Evolutionary conservation across 2,113 vertebrate genomes (phyloP), one percentile per base, ranked within the genome.

Genomic region (Thymallus thymallus): DNA sequence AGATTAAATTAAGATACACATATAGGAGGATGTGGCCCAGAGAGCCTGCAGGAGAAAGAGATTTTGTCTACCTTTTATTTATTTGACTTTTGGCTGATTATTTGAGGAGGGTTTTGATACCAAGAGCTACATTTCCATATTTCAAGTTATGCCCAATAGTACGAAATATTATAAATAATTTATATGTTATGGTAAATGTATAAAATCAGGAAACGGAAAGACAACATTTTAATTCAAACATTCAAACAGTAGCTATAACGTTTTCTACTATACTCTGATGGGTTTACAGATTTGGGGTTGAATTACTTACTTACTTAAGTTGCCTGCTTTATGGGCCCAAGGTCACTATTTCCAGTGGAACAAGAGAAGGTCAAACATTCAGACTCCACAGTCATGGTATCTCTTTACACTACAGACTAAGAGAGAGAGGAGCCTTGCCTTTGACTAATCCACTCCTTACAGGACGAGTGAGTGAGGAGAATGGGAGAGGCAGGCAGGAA

Each of bases 1-100:
- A 92, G 88, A 94, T 91, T 91, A 87, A 90, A 94, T 92, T 92
- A 93, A 92, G 91, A 94, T 93, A 86, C 89, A 87, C 87, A 90
- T 86, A 90, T 82, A 84, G 83, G 71, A 82, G 84, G 84, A 88
- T 41, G 67, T 84, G 22, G 78, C 81, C 82, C 76, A 79, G 83
- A 78, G 82, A 86, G 83, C 83, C 85, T 69, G 85, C 74, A 82
- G 81, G 79, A 84, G 72, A 88, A 80, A 88, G 76, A 89, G 86
- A 91, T 88, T 87, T 84, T 89, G 89, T 90, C 88, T 82, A 77
- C 23, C 24, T 30, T 74, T 86, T 89, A 91, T 91, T 90, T 91
- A 87, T 90, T 89, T 79, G 32, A 81, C 83, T 84, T 89, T 88
- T 69, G 81, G 82, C 86, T 86, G 86, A 89, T 90, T 89, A 87